These are phyloP conservation scores for Pelecanoides urinatrix DNA, from an alignment of 2,113 vertebrate genomes.

Conservation along the genomic window DNA sequence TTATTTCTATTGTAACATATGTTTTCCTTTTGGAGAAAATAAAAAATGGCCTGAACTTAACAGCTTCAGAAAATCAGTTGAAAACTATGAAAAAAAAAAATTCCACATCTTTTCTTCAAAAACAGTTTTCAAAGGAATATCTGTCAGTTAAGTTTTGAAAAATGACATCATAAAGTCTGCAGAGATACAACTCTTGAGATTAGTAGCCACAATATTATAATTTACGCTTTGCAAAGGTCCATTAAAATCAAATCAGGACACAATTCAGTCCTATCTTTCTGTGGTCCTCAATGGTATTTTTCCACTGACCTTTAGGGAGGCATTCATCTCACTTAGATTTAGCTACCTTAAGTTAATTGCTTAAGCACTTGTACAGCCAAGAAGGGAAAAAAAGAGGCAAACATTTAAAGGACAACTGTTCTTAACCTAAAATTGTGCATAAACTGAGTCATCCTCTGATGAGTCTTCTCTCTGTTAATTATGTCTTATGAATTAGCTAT, in stretches of 20 bases:
- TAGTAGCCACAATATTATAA: neutral
- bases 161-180: neutral
- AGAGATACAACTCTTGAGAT: neutral
- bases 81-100: neutral
- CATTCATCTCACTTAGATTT: neutral
- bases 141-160: neutral
- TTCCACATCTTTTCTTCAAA: neutral
- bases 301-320: neutral
- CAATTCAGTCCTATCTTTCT: neutral
- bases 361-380: neutral
- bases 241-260: neutral
- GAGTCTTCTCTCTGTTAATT: neutral
- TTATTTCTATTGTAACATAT: neutral
- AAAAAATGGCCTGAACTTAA: neutral
- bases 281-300: neutral
- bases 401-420: neutral
- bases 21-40: neutral
- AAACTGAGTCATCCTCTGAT: neutral
- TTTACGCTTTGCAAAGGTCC: neutral
- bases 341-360: neutral
- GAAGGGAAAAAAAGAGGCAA: neutral
- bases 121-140: neutral
- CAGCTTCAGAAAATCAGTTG: neutral
- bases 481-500: neutral
- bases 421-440: neutral